Conservation (phyloP, 2,888 invertebrate genomes). For the Tetanocera ferruginea region DNA sequence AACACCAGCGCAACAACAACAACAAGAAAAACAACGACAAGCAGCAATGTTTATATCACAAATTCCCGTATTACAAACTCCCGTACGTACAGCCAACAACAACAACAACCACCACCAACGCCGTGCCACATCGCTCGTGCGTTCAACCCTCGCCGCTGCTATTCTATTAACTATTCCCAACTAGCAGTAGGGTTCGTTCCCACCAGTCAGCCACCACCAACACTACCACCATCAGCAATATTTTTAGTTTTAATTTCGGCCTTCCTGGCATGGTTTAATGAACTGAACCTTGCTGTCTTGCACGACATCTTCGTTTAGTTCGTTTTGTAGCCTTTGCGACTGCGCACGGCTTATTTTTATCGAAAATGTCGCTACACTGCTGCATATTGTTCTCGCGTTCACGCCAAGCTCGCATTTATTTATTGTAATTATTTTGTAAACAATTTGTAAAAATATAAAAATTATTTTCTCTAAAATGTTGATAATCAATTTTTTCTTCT, state of each 20-base stretch:
- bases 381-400: slow-evolving; percentile 1
- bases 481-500: background rate
- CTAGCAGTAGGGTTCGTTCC: slow-evolving; percentile 17
- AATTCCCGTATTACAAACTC: slow-evolving; percentile 9
- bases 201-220: slow-evolving; percentile 46
- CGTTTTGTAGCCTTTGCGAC: slow-evolving; percentile 45
- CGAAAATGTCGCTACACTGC: slow-evolving; percentile 27
- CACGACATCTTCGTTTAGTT: slow-evolving; percentile 33
- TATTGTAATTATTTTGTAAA: slow-evolving; percentile 8
- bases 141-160: slow-evolving; percentile 11
- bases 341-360: slow-evolving; percentile 42
- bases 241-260: slow-evolving; percentile 23
- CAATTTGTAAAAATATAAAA: background rate
- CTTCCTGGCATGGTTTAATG: slow-evolving; percentile 22
- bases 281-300: slow-evolving; percentile 5
- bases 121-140: slow-evolving; percentile 42
- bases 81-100: slow-evolving; percentile 26
- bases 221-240: slow-evolving; percentile 48
- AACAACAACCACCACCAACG: slow-evolving; percentile 43
- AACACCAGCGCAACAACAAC: slow-evolving; percentile 3
- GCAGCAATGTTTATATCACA: slow-evolving; percentile 11
- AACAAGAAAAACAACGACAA: slow-evolving; percentile 22
- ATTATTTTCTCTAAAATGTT: no score
- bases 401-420: slow-evolving; percentile 32
- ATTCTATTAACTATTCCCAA: slow-evolving; percentile 18